Evolutionary conservation across 2,888 invertebrate genomes (phyloP), one percentile per base, ranked within the genome.

Genomic region (Octonoba sinensis): DNA sequence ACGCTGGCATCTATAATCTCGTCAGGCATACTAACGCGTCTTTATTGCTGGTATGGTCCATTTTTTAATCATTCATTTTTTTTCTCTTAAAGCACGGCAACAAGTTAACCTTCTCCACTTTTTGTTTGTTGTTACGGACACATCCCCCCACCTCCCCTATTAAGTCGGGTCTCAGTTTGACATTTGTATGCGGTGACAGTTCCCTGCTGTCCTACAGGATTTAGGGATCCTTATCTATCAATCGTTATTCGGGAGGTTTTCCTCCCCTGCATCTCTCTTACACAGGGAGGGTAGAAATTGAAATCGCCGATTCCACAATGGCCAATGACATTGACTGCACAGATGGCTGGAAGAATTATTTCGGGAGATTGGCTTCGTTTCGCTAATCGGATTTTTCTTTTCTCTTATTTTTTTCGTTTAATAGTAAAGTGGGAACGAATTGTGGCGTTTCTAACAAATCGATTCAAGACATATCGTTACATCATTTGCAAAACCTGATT

Each of bases 111-210:
- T 77, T 78, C 78, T 67, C 59, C 78, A 60, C 78, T 78, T 72
- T 78, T 78, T 78, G 78, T 78, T 78, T 72, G 71, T 27, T 51
- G 59, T 59, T 46, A n/a, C 15, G 24, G 56, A 46, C 49, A 36
- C 24, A 60, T 54, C 56, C 56, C 77, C 54, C 13, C 18, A 24
- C 46, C 60, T 71, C 27, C 54, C 49, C 46, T 62, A 76, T 69
- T 76, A 69, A 76, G 69, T 76, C 65, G 64, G 64, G n/a, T 27
- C 36, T n/a, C 15, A 47, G 56, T 49, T 71, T 77, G 78, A 79
- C 72, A 79, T 79, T 79, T 73, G 72, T 79, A 79, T 72, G 78
- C 78, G 72, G 72, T 67, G 78, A 79, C 78, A 79, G 72, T 79
- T 54, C 71, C 71, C 65, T 27, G 71, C 78, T 79, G 78, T 79